Conservation (phyloP, 1,140 invertebrate species). For the Aphaenogaster floridana region DNA sequence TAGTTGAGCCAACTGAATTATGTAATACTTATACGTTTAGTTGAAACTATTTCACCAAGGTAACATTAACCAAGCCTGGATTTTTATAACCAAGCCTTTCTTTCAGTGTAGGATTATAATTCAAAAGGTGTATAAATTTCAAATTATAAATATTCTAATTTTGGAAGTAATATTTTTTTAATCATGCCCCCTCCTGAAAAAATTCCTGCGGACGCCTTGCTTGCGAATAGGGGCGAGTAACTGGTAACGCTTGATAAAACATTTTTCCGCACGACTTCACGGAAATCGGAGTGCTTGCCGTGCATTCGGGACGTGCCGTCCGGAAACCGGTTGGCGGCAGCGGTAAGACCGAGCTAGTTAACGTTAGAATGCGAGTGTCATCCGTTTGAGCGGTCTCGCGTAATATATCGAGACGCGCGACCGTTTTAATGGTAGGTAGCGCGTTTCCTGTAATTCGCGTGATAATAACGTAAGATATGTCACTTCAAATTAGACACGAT, state of each 20-base stretch:
- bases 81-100: no score
- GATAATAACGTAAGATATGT: constrained; percentile 51
- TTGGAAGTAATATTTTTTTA: no score
- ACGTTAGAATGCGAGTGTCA: constrained; percentile 17
- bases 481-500: constrained; percentile 55
- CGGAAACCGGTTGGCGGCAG: constrained; percentile 27
- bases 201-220: no score
- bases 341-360: constrained; percentile 27
- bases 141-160: no score
- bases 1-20: no score
- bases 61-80: no score
- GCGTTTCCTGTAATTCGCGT: constrained; percentile 35
- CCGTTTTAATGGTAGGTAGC: constrained; percentile 9
- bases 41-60: no score
- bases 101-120: no score
- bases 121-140: no score
- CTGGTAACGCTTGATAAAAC: constrained; percentile 62
- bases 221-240: not conserved
- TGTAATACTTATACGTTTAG: no score
- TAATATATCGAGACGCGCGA: constrained; percentile 57
- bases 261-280: constrained; percentile 58
- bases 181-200: no score
- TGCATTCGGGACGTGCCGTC: not conserved
- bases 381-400: constrained; percentile 35
- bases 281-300: constrained; percentile 47